Evolutionary conservation across 1,140 invertebrate species (phyloP), one percentile per base, ranked within the genome.

Genomic region (Lycorma delicatula): DNA sequence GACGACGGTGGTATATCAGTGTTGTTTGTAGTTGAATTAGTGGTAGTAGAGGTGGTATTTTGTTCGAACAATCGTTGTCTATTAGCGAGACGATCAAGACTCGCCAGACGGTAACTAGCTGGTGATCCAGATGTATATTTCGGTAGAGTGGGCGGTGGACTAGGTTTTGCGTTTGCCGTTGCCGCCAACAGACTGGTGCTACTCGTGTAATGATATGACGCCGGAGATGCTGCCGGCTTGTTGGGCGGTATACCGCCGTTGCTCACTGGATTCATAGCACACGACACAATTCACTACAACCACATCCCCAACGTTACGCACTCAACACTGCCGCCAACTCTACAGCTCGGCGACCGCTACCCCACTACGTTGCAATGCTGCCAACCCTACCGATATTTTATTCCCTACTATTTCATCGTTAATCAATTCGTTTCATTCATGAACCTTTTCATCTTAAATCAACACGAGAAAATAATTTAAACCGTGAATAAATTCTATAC

Each of bases 11-110:
- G n/a, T n/a, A n/a, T n/a, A 22, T 44, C 41, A 44, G 41, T 44
- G 11, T 16, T 18, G 16, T 6, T 44, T 16, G 41, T 44, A 16
- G 5, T 44, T 16, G 41, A 44, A 3, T 27, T 18, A 16, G 29
- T 4, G 29, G 13, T 44, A 3, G 28, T 29, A 31, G 74, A 47
- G 68, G 52, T 58, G 72, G 75, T 41, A 72, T 72, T 7, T 68
- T 57, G 67, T 51, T 85, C 83, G 60, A 85, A 80, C 61, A 85
- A 79, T 63, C 84, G 78, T 66, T 87, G 84, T 38, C 85, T 74
- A 66, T 84, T 85, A 13, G 84, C 82, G 55, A 85, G 72, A 29
- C 81, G 75, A 67, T 82, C 82, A 38, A 76, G 73, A 59, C 81
- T 72, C 65, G 74, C 59, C 64, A 72, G 70, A 4, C 63, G 55